Base-by-base conservation (phyloP, 2,797 vertebrate genomes). In the Fistularia commersonii region DNA sequence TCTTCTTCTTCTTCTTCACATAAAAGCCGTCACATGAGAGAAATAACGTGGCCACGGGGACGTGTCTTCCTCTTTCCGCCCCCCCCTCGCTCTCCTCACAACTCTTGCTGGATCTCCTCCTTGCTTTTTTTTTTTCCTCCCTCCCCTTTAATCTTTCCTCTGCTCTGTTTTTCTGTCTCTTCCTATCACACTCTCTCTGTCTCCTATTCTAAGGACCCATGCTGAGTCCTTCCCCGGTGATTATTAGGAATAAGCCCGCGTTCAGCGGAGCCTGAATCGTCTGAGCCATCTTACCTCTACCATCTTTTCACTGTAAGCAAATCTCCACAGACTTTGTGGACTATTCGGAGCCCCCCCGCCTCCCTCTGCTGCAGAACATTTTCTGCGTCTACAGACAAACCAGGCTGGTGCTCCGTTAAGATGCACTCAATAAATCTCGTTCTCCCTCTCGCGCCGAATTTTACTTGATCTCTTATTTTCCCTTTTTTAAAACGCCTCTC, bases 191-290 rank as follows among this genome's bases (percentile, higher is more conserved):
- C 57, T 55, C 64, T 61, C 47, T 43, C 53, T 12, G 48, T 72
- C 60, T 81, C 48, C 51, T 68, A 67, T 79, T 79, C 66, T 11
- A 38, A 51, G 69, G 58, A 53, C 66, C 66, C 80, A 69, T 8
- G 75, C 77, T 81, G 83, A 77, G 77, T 82, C 74, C 67, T 63
- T 83, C 78, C 85, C 79, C 72, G 78, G 82, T 86, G 84, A 85
- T 87, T 83, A 85, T 84, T 77, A 88, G 84, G 81, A 80, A 79
- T 84, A 77, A 87, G 80, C 75, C 70, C 56, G 72, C 68, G 50
- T 83, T 86, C 87, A 85, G 72, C 40, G 12, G 61, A 81, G 87
- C 82, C 74, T 86, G 84, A 89, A 83, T 87, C 82, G 82, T 87
- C 79, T 69, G 82, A 89, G 87, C 76, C 76, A 76, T 84, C 82